These are phyloP conservation scores for Metacarcinus magister DNA, from an alignment of 2,888 invertebrate species.

Conservation along the genomic window DNA sequence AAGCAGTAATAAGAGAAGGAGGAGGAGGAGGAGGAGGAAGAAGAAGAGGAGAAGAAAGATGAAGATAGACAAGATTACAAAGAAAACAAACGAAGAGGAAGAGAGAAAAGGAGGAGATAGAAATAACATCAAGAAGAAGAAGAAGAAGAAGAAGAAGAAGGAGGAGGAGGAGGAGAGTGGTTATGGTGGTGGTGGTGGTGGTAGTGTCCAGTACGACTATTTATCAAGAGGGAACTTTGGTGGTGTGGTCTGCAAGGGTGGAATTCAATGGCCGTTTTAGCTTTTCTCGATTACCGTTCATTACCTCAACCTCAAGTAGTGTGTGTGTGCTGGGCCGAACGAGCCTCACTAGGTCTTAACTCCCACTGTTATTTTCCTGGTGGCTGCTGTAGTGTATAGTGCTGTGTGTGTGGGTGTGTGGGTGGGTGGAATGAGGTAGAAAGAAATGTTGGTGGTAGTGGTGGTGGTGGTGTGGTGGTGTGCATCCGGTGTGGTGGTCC, in stretches of 20 bases:
- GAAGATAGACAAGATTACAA: too few species aligned
- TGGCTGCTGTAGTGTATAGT: neutral
- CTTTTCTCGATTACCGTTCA: neutral
- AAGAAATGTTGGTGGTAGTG: conserved; percentile 19
- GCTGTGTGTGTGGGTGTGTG: conserved; percentile 32
- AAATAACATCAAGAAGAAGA: too few species aligned
- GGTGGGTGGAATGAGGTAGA: conserved; percentile 21
- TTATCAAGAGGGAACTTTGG: neutral
- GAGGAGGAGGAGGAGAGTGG: neutral
- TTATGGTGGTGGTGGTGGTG: conserved; percentile 21
- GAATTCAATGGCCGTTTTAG: neutral
- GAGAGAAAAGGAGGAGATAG: too few species aligned
- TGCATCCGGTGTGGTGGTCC: neutral
- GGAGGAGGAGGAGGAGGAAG: too few species aligned
- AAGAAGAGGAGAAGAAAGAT: too few species aligned
- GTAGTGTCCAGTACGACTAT: neutral
- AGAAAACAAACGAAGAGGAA: too few species aligned
- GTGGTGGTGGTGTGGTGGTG: neutral
- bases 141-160: too few species aligned
- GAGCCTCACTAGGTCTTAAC: neutral
- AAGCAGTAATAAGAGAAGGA: too few species aligned
- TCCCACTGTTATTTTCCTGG: neutral
- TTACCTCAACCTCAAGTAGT: neutral
- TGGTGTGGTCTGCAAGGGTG: neutral
- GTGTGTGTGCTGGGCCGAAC: neutral